Evolutionary conservation across 30 jellyfish, hydroid and myxozoan genomes (phyloP).

Genomic region (Clytia hemisphaerica): DNA sequence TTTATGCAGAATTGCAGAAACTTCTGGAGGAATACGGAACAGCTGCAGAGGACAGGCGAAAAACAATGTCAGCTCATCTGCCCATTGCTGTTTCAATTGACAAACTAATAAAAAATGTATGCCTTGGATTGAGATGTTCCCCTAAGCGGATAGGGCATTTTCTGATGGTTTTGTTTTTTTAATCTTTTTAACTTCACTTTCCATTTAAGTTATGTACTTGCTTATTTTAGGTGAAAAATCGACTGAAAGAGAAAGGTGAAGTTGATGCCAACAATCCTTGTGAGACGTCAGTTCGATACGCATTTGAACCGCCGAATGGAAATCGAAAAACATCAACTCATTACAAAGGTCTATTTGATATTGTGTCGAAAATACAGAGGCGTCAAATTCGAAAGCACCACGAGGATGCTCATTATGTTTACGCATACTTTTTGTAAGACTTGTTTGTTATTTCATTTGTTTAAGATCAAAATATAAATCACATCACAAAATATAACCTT

Average conservation of each 20-base stretch:
- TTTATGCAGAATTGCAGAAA: slow-evolving; percentile 7
- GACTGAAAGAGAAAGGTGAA: background rate
- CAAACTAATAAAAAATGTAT: background rate
- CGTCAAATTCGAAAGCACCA: slow-evolving; percentile 28
- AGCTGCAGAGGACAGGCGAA: slow-evolving; percentile 47
- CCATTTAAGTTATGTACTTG: background rate
- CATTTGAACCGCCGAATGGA: background rate
- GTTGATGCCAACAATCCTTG: background rate
- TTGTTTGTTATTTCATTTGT: background rate
- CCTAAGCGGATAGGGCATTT: no score
- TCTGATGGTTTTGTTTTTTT: background rate
- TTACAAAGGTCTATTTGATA: background rate
- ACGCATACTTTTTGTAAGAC: slow-evolving; percentile 33
- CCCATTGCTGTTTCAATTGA: background rate
- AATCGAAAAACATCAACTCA: background rate
- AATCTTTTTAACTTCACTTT: background rate
- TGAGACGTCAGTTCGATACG: background rate
- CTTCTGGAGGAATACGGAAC: slow-evolving; percentile 35
- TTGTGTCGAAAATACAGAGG: slow-evolving; percentile 16
- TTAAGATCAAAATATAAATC: background rate
- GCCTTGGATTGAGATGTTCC: no score
- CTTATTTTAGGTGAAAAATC: background rate
- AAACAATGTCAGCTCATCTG: background rate
- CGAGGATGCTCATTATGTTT: slow-evolving; percentile 31
- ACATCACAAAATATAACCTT: background rate